Evolutionary conservation across 2,797 vertebrate species (phyloP).

Genomic region (Ambastaia sidthimunki): DNA sequence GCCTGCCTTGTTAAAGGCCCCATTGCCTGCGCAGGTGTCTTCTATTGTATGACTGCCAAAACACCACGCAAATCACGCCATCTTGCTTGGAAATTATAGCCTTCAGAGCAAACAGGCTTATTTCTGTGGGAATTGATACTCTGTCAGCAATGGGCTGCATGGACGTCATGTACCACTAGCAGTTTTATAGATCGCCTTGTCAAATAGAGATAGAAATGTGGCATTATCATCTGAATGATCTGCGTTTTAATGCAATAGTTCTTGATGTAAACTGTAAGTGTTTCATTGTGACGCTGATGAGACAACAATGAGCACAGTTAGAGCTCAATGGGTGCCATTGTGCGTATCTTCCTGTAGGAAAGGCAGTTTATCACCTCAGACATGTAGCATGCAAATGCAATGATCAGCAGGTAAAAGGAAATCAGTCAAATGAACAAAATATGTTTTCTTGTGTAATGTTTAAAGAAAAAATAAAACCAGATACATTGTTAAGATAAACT

Average conservation of each 20-base stretch:
- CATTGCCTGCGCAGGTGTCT: conserved; percentile 66
- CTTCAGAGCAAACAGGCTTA: conserved; percentile 47
- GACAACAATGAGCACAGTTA: conserved; percentile 56
- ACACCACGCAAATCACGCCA: conserved; percentile 41
- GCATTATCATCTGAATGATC: conserved; percentile 36
- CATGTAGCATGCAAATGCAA: conserved; percentile 5
- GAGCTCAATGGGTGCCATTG: conserved; percentile 42
- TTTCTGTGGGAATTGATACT: conserved; percentile 34
- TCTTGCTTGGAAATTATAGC: conserved; percentile 51
- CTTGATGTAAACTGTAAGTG: conserved; percentile 48
- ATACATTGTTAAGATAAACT: too few species aligned
- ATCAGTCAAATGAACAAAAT: too few species aligned
- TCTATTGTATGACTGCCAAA: conserved; percentile 64
- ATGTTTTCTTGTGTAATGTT: too few species aligned
- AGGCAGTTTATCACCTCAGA: conserved; percentile 29
- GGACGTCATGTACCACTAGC: conserved; percentile 39
- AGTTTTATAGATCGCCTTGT: conserved; percentile 35
- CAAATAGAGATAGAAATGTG: conserved; percentile 42
- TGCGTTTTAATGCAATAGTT: conserved; percentile 23
- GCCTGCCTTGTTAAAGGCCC: conserved; percentile 54
- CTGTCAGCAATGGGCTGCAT: conserved; percentile 30
- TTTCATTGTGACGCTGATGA: conserved; percentile 36
- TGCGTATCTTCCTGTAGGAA: background rate
- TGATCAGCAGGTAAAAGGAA: background rate
- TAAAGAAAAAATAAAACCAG: too few species aligned